A percentile compares a stretch with the other conserved stretches of the same genome.
phyloP scores from a whole-genome alignment of 2,113 vertebrate species.

The Glaucomys volans region DNA sequence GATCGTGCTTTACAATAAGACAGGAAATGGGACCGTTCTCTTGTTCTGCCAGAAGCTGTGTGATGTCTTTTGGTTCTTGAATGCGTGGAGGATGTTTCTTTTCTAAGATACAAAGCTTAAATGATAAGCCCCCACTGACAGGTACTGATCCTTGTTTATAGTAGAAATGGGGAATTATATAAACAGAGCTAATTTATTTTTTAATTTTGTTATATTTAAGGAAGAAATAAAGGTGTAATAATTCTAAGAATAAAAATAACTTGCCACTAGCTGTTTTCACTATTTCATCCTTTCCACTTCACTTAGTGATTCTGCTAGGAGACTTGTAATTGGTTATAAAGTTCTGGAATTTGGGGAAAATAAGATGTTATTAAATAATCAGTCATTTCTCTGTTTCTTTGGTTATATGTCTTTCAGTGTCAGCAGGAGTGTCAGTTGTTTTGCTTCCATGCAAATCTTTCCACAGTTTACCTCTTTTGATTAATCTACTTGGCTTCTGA shows the following conservation, averaged over 20 bases:
- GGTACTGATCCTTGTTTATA: constrained; percentile 27
- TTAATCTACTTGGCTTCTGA: neutral
- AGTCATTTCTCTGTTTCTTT: constrained; percentile 26
- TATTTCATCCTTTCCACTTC: neutral
- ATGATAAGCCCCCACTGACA: neutral
- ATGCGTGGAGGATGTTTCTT: constrained; percentile 15
- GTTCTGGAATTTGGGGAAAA: neutral
- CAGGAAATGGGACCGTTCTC: constrained; percentile 61
- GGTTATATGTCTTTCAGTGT: neutral
- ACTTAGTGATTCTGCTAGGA: constrained; percentile 29
- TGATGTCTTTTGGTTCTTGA: constrained; percentile 55
- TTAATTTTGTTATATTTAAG: constrained; percentile 38
- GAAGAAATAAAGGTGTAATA: constrained; percentile 23
- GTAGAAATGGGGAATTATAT: constrained; percentile 2
- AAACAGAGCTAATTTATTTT: neutral
- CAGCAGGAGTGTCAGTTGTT: neutral
- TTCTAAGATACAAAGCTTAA: constrained; percentile 45
- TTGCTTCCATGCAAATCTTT: constrained; percentile 22
- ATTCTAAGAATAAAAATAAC: constrained; percentile 52
- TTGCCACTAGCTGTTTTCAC: neutral
- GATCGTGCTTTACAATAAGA: constrained; percentile 76
- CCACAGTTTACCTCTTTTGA: neutral
- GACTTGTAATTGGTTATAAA: constrained; percentile 38
- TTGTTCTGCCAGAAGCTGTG: constrained; percentile 50
- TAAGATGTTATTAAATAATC: constrained; percentile 66